Base-by-base conservation (phyloP, 1,140 invertebrate genomes). In the Adoxophyes honmai region DNA sequence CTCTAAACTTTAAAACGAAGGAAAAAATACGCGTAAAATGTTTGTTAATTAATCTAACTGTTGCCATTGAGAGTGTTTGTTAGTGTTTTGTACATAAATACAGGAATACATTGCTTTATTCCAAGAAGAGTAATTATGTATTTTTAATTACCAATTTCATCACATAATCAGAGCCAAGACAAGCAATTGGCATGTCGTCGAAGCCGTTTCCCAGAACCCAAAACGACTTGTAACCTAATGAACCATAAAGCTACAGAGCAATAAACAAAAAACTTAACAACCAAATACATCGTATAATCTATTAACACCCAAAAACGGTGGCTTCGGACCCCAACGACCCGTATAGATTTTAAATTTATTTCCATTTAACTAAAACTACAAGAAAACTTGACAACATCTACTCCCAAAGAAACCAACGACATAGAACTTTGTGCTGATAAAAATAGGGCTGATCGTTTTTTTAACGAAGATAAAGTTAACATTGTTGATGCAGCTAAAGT, bases 311-410 rank as follows among this genome's bases (percentile, higher is more conserved):
- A 64, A 66, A 73, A 74, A 75, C 80, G 70, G 80, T 76, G 76
- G 73, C 75, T 60, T 64, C 33, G 58, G 21, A 60, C 64, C 63
- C 16, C 44, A 66, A 58, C 61, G 67, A 73, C 58, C 62, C 60
- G 60, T 75, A 80, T 80, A 70, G 75, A 75, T 77, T 77, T 71
- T 70, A 63, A 81, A 84, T 81, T 84, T 80, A 84, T 78, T 66
- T 62, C 68, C 60, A 69, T 78, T 75, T 72, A 63, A 78, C 64
- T 57, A 65, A 0, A 39, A 33, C 18, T 48, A 55, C 8, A 66
- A 57, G 55, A 48, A 34, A 16, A n/a, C 21, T 21, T 48, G 7
- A n/a, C n/a, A 28, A 3, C 21, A 28, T 6, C 21, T 6, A 28
- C 2, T 39, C 34, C 48, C 37, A 59, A 62, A 59, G 34, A 55